These are phyloP conservation scores for Hypolimnas misippus DNA, from an alignment of 2,888 invertebrate species.

Conservation along the genomic window DNA sequence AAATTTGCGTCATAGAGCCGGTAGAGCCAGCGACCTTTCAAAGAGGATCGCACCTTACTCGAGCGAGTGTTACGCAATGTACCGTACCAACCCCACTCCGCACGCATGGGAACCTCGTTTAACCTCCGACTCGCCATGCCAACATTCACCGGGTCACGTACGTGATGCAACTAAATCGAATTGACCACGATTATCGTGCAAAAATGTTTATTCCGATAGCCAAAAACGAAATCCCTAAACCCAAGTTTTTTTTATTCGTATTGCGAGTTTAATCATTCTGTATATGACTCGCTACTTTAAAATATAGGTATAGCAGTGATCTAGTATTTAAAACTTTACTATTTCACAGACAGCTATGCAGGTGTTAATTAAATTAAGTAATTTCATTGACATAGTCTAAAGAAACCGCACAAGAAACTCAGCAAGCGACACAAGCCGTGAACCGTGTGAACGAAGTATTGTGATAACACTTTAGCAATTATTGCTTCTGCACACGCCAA, in stretches of 20 bases:
- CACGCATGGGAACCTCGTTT: constrained; percentile 57
- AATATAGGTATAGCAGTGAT: not conserved
- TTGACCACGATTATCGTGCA: constrained; percentile 37
- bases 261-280: not conserved
- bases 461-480: constrained; percentile 37
- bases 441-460: constrained; percentile 35
- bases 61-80: constrained; percentile 49
- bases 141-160: constrained; percentile 50
- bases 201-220: constrained; percentile 14
- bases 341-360: not conserved
- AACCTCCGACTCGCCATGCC: constrained; percentile 49
- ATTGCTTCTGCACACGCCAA: constrained; percentile 23
- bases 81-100: constrained; percentile 48
- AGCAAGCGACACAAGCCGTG: constrained; percentile 33
- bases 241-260: not conserved
- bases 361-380: constrained; percentile 15
- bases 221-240: not conserved
- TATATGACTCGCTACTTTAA: not conserved
- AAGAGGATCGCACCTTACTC: constrained; percentile 70
- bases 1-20: constrained; percentile 40
- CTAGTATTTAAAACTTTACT: not conserved
- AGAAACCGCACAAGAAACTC: constrained; percentile 28
- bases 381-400: constrained; percentile 18
- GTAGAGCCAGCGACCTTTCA: constrained; percentile 65
- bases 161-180: constrained; percentile 42